Base-by-base conservation (phyloP, 2,888 invertebrate species). In the Chrysolina haemoptera region DNA sequence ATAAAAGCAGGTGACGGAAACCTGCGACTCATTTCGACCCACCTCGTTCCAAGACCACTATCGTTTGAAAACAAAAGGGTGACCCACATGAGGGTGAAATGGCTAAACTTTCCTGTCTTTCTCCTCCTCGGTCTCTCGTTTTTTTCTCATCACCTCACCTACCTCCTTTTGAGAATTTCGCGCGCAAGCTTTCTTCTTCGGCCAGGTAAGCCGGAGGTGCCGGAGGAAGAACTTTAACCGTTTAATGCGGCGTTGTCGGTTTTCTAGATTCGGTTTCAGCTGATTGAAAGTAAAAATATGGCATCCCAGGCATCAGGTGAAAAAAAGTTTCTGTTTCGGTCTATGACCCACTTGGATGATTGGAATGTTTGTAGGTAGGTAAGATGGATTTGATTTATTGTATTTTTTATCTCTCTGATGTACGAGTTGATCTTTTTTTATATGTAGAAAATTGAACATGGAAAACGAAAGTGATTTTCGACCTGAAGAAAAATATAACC, bases 191-290 rank as follows among this genome's bases (percentile, higher is more conserved):
- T 79, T 78, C 79, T 79, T 78, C 79, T 76, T 76, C 73, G 83
- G 84, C 80, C 84, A 85, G 84, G 84, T 85, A 83, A 80, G 80
- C 78, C 77, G 78, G 83, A 70, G 83, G 83, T 82, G 83, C 68
- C 78, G 79, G 83, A 70, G 80, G 74, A 81, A 77, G 82, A 73
- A 71, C 80, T 70, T 81, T 81, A 85, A 85, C 85, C 85, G 85
- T 85, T 86, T 80, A n/a, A 16, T n/a, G 46, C 76, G 10, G 27
- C 18, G 73, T 76, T 76, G 76, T 68, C 73, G 65, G 22, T 9
- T 64, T 46, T 53, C 43, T 14, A n/a, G 18, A 53, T 16, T 59
- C 59, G 35, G 16, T 59, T 59, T 81, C 82, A 80, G 82, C 79
- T 79, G 78, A 80, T 71, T 74, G 62, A 70, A 55, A 22, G 50